A percentile compares a stretch with the other conserved stretches of the same genome.
Conservation (phyloP, 1,140 invertebrate genomes). For the Colletes latitarsis region DNA sequence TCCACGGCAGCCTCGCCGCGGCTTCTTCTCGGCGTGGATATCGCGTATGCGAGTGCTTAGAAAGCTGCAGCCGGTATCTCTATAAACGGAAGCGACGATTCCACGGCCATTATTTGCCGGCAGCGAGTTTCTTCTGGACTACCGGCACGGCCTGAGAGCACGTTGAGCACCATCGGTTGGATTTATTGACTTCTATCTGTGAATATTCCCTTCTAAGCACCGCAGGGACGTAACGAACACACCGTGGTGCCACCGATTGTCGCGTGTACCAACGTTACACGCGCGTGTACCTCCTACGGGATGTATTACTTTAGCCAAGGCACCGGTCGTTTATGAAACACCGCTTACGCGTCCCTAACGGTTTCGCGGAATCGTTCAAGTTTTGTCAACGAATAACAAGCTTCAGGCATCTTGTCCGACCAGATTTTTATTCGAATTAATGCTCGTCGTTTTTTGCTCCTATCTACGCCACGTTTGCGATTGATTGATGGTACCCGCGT, state of each 20-base stretch:
- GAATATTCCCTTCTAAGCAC: slow-evolving; percentile 45
- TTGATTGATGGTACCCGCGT: too few relatives aligned
- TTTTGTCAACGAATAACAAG: not conserved
- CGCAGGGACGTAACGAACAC: slow-evolving; percentile 41
- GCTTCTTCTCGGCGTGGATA: slow-evolving; percentile 33
- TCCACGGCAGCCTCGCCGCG: slow-evolving; percentile 24
- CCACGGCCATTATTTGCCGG: slow-evolving; percentile 63
- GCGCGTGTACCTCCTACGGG: not conserved
- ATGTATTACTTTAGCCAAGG: slow-evolving; percentile 10
- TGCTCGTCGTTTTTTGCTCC: too few relatives aligned
- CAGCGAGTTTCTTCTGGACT: slow-evolving; percentile 60
- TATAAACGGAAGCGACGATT: slow-evolving; percentile 69
- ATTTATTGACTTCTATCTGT: slow-evolving; percentile 57
- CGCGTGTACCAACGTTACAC: not conserved
- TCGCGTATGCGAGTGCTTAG: slow-evolving; percentile 40
- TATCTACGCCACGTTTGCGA: too few relatives aligned
- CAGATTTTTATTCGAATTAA: too few relatives aligned
- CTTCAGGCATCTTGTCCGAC: too few relatives aligned
- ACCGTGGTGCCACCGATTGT: not conserved
- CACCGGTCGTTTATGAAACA: not conserved
- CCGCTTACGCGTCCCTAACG: not conserved
- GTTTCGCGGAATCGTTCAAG: not conserved
- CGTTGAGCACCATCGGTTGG: slow-evolving; percentile 25
- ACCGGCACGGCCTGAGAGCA: slow-evolving; percentile 25
- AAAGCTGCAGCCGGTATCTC: slow-evolving; percentile 58